Evolutionary conservation across 2,113 vertebrate species (phyloP), one percentile per base, ranked within the genome.

Genomic region (Malurus melanocephalus): DNA sequence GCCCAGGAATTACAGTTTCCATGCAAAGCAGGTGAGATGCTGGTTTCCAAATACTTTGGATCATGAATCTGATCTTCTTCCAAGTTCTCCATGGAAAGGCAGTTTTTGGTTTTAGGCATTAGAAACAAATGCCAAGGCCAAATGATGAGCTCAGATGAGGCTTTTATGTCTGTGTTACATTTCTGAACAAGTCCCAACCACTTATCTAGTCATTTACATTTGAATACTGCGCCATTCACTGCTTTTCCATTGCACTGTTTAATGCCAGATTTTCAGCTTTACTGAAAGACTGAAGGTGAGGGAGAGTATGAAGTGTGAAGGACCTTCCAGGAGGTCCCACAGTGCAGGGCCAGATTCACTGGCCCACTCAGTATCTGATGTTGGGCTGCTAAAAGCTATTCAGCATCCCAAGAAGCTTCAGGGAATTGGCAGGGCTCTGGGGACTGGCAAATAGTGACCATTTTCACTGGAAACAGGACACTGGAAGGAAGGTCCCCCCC

Each of bases 1-100:
- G 24, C 52, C 16, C 60, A 73, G 74, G 77, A 90, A 91, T 88
- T 92, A 67, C 59, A 93, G 43, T 88, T 94, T 92, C 67, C 92
- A 67, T 80, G 71, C 74, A 87, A 93, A 88, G 64, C 71, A 93
- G 84, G 84, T 88, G 80, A 88, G 66, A 82, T 76, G n/a, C 62
- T 84, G 71, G 55, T 87, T 94, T 92, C 71, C 74, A 76, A 92
- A 79, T 55, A 88, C 51, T 35, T 76, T 90, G 92, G 67, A 86
- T 49, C 1, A 0, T 48, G 74, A 76, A 88, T 71, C 46, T 76
- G 48, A 76, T 85, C 67, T 45, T 78, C 65, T 48, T 75, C 69
- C 88, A 88, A 65, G 87, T 76, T 76, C 40, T 76, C n/a, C 43
- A 72, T 27, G 66, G 82, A 90, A 94, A 93, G 66, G 17, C 2